Evolutionary conservation across 2,797 vertebrate species (phyloP).

Genomic region (Liparis tanakae): DNA sequence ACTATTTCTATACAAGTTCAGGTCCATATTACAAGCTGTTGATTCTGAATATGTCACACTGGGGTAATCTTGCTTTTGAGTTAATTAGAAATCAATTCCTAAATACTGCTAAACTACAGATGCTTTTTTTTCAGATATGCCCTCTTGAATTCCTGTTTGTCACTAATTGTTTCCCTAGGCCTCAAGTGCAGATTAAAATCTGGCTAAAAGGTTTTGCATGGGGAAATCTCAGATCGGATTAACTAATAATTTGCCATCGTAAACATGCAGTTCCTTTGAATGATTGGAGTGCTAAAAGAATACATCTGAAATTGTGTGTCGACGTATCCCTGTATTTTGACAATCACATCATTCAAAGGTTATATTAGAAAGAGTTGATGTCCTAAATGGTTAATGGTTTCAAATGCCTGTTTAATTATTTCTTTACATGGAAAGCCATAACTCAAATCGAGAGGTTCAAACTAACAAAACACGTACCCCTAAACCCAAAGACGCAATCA

Average conservation of each 20-base stretch:
- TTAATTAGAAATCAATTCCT: neutral
- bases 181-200: neutral
- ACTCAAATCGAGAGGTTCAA: neutral
- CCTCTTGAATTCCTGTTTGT: neutral
- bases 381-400: neutral
- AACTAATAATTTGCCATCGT: neutral
- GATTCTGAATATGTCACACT: neutral
- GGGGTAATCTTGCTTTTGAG: neutral
- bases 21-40: neutral
- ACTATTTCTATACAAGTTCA: neutral
- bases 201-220: neutral
- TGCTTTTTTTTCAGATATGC: neutral
- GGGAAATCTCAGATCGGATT: neutral
- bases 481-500: neutral
- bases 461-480: neutral
- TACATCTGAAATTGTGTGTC: neutral
- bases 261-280: neutral
- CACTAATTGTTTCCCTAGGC: neutral
- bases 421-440: neutral
- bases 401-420: neutral
- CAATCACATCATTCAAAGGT: neutral
- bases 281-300: slow-evolving; percentile 1
- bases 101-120: neutral
- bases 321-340: neutral
- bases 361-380: neutral